Evolutionary conservation across 2,797 vertebrate species (phyloP), one percentile per base, ranked within the genome.

Genomic region (Dromococcyx pavoninus): DNA sequence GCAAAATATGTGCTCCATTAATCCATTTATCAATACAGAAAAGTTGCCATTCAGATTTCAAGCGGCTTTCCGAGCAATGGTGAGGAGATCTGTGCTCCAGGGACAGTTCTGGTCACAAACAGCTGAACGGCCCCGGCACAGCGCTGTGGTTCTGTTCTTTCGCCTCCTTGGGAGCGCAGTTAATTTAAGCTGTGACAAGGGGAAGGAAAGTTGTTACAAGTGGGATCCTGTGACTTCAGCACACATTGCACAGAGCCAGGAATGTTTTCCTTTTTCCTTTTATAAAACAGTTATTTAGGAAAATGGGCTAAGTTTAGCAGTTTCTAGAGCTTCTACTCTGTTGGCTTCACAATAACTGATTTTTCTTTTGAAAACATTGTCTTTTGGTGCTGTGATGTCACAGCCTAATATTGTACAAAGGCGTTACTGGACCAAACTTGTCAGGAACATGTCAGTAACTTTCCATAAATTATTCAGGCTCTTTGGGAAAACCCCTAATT

Each of bases 401-500:
- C 74, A 86, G 88, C 10, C 62, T 79, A 79, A 76, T 82, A 54
- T 71, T 93, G 77, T 93, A 82, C 95, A 87, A 93, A 96, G 93
- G 83, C 87, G 9, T 90, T 91, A 93, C 95, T 56, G 89, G 95
- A 97, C 94, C 86, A 94, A 96, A 96, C 93, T 94, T 97, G 96
- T 94, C 94, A 94, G 95, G 86, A 96, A 93, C 95, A 96, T 97
- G 95, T 96, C 96, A 96, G 96, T 48, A 94, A 91, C 93, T 96
- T 97, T 96, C 94, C 95, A 96, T 95, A 96, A 97, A 96, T 96
- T 94, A 96, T 96, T 94, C 94, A 64, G 78, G 57, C 91, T 96
- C 95, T 79, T 95, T 94, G 95, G 96, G 96, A 97, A 97, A 97
- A 91, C 94, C 96, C 96, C 95, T 96, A 94, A 94, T 95, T 96